A percentile compares a stretch with the other conserved stretches of the same genome.
These are phyloP conservation scores for Ictalurus furcatus DNA, from an alignment of 2,113 vertebrate species.

Conservation along the genomic window DNA sequence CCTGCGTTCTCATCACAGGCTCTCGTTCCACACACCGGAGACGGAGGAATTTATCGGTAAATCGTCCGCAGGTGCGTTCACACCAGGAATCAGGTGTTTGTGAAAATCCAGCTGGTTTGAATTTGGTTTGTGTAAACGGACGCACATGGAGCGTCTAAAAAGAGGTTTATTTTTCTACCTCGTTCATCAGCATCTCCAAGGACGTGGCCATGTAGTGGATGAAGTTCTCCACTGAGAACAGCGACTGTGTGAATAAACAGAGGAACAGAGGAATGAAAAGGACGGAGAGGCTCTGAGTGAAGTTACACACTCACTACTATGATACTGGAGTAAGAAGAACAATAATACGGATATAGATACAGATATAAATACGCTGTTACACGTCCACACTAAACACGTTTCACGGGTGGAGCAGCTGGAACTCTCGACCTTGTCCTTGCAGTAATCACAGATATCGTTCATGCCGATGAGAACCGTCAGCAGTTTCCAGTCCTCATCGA, in stretches of 20 bases:
- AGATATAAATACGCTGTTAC: neutral
- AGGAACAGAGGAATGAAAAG: neutral
- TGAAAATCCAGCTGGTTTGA: no score
- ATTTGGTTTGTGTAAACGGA: no score
- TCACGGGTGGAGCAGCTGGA: neutral
- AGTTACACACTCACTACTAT: neutral
- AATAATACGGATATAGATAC: neutral
- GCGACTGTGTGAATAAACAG: slow-evolving; percentile 60
- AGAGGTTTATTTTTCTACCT: slow-evolving; percentile 61
- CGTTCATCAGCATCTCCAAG: slow-evolving; percentile 79
- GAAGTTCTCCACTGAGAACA: slow-evolving; percentile 77
- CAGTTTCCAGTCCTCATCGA: slow-evolving; percentile 79
- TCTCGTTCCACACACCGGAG: no score
- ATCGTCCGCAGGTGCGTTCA: no score
- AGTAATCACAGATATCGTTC: slow-evolving; percentile 82
- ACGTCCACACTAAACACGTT: neutral
- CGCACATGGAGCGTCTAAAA: no score
- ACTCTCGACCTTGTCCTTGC: slow-evolving; percentile 75
- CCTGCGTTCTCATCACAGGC: no score
- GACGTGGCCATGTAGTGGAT: slow-evolving; percentile 73
- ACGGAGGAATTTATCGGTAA: no score
- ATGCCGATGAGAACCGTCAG: slow-evolving; percentile 79
- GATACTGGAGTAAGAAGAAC: neutral
- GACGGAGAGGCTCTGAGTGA: neutral
- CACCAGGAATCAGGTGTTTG: neutral